Conservation (phyloP, 2,888 invertebrate genomes). For the Lobophora halterata region DNA sequence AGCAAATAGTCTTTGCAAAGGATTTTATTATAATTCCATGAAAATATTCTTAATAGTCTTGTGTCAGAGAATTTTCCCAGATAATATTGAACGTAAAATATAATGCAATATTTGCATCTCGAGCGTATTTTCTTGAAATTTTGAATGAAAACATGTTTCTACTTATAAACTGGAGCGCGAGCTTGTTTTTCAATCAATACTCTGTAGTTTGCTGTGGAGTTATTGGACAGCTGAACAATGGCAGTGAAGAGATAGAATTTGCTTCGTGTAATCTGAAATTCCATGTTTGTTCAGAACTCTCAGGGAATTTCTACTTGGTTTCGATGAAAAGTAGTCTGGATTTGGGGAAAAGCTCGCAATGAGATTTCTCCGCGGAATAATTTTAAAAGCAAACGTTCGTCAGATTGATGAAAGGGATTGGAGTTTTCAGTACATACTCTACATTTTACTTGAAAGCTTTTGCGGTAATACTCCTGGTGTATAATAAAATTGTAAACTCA, state of each 20-base stretch:
- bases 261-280: constrained; percentile 1
- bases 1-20: too few species aligned
- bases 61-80: neutral
- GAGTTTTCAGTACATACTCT: too few species aligned
- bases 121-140: neutral
- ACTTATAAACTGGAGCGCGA: neutral
- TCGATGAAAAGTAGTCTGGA: too few species aligned
- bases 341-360: too few species aligned
- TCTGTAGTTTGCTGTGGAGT: neutral
- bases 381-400: too few species aligned
- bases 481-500: too few species aligned
- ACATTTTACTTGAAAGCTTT: too few species aligned
- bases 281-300: neutral
- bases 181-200: neutral
- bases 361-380: too few species aligned
- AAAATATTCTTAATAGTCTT: neutral
- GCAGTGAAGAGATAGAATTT: too few species aligned
- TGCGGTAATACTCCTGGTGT: too few species aligned
- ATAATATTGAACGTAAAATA: neutral
- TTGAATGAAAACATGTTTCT: neutral
- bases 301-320: too few species aligned
- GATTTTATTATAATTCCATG: neutral
- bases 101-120: neutral
- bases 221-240: constrained; percentile 6
- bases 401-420: too few species aligned